Conservation (phyloP, 2,113 vertebrate genomes). For the Tinamus guttatus region DNA sequence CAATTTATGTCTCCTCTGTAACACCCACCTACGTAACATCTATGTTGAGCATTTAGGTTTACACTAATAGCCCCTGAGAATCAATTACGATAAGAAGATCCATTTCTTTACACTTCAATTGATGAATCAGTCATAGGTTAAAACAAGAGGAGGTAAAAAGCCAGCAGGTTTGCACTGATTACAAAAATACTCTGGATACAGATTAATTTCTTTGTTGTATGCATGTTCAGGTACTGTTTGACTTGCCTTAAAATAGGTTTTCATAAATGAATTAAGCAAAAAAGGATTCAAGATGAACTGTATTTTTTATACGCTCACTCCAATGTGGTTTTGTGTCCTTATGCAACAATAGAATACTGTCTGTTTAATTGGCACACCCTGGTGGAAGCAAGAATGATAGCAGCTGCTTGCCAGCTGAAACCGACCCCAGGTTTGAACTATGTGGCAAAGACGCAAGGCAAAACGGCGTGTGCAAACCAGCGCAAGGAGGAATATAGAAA, state of each 20-base stretch:
- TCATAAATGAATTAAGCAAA: conserved; percentile 16
- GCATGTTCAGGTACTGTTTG: conserved; percentile 50
- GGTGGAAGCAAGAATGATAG: conserved; percentile 38
- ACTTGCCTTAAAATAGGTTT: conserved; percentile 22
- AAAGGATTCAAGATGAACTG: background rate
- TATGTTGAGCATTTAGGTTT: conserved; percentile 67
- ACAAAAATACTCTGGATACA: conserved; percentile 61
- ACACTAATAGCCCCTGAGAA: conserved; percentile 62
- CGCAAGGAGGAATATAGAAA: background rate
- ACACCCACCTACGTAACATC: conserved; percentile 57
- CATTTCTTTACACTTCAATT: conserved; percentile 66
- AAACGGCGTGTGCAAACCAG: background rate
- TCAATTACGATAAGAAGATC: conserved; percentile 60
- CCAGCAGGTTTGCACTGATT: conserved; percentile 53
- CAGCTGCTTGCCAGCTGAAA: background rate
- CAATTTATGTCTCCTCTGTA: conserved; percentile 47
- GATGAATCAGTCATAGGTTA: conserved; percentile 74
- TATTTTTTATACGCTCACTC: background rate
- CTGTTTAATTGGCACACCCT: conserved; percentile 61
- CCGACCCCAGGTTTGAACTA: background rate
- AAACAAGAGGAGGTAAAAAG: conserved; percentile 61
- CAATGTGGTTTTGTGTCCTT: background rate
- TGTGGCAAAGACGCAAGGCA: background rate
- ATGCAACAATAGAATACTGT: background rate
- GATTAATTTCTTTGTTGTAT: background rate